phyloP scores from a whole-genome alignment of 1,140 invertebrate species.

The Zaprionus camerounensis region DNA sequence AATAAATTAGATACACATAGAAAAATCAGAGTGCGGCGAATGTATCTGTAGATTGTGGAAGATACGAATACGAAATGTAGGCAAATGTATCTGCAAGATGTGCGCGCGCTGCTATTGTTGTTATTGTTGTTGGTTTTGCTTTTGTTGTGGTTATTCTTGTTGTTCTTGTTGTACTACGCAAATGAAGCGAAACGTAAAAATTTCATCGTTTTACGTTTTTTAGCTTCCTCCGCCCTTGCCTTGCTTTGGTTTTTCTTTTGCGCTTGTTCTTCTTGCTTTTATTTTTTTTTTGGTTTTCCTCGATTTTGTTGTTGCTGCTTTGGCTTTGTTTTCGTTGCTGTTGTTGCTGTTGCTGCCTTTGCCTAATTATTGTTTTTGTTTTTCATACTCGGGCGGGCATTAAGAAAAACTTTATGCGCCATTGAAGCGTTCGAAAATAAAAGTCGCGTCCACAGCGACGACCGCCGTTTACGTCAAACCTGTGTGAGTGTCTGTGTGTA shows the following conservation, averaged over 20 bases:
- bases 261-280: constrained; percentile 3
- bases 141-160: constrained; percentile 8
- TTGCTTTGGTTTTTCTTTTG: constrained; percentile 24
- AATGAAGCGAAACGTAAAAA: constrained; percentile 75
- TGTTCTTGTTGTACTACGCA: constrained; percentile 54
- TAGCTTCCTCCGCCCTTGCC: constrained; percentile 36
- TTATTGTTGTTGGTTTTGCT: not conserved
- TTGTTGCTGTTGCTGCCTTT: constrained; percentile 25
- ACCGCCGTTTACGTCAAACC: constrained; percentile 63
- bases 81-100: constrained; percentile 46
- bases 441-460: constrained; percentile 65
- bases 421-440: constrained; percentile 82
- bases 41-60: not conserved
- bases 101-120: not conserved
- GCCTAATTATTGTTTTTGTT: constrained; percentile 80
- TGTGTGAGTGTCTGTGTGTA: constrained; percentile 22
- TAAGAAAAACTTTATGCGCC: constrained; percentile 82
- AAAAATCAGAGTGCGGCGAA: constrained; percentile 19
- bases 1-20: constrained; percentile 39
- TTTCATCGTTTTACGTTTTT: constrained; percentile 50
- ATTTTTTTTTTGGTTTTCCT: constrained; percentile 21
- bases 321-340: constrained; percentile 23
- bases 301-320: constrained; percentile 30
- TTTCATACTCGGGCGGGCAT: constrained; percentile 79
- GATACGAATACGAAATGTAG: constrained; percentile 19